Percentiles rank a stretch among this genome's conserved stretches.
Evolutionary conservation across 2,888 invertebrate genomes (phyloP).

Genomic region (Geophilus truncorum): DNA sequence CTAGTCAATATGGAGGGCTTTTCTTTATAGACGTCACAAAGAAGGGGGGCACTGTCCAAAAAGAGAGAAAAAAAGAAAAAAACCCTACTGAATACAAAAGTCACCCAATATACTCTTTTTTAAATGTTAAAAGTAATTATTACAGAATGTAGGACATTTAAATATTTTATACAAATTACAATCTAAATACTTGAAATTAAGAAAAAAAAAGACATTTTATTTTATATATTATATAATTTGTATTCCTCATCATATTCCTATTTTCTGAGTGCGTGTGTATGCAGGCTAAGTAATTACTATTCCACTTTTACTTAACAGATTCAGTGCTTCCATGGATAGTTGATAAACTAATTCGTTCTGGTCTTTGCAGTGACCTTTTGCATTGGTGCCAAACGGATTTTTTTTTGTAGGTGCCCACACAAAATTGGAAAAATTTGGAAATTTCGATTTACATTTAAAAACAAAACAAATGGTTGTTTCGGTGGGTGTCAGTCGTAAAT

Average conservation of each 20-base stretch:
- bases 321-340: slow-evolving; percentile 34
- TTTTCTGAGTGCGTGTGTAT: slow-evolving; percentile 35
- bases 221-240: slow-evolving; percentile 35
- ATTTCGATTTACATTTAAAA: neutral
- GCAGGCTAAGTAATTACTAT: neutral
- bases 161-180: slow-evolving; percentile 34
- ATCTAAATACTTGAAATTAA: slow-evolving; percentile 29
- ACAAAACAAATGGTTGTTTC: neutral
- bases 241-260: slow-evolving; percentile 33
- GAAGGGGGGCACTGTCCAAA: neutral
- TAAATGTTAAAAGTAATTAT: neutral
- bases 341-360: neutral
- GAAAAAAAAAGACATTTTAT: slow-evolving; percentile 31
- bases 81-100: neutral
- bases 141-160: slow-evolving; percentile 31
- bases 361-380: neutral
- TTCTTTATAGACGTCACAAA: neutral
- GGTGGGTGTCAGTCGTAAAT: neutral
- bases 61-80: no score
- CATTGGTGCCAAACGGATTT: neutral
- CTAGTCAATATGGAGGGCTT: slow-evolving; percentile 8
- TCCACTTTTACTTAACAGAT: slow-evolving; percentile 31
- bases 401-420: slow-evolving; percentile 19
- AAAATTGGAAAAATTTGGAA: neutral
- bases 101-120: neutral